These are phyloP conservation scores for Mellilla xanthometata DNA, from an alignment of 2,888 invertebrate species.

Conservation along the genomic window DNA sequence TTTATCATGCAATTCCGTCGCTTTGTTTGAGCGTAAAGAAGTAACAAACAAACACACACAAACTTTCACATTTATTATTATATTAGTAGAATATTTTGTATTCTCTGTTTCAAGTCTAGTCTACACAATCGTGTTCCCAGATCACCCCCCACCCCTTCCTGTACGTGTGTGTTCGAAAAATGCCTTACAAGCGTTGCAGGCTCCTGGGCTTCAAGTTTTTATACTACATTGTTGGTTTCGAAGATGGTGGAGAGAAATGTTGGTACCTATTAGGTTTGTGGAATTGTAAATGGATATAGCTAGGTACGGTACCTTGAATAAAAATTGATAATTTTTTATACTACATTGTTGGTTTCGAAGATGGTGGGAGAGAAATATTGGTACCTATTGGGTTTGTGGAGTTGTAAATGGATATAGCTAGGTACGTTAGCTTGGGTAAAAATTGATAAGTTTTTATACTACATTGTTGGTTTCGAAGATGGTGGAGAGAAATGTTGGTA, in stretches of 20 bases:
- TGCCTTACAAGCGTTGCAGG: constrained; percentile 70
- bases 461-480: constrained; percentile 30
- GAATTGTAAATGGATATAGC: too few relatives aligned
- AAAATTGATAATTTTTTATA: constrained; percentile 66
- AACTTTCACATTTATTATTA: too few relatives aligned
- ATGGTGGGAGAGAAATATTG: constrained; percentile 34
- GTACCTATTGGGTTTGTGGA: neutral
- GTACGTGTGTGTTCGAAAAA: constrained; percentile 78
- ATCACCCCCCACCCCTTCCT: constrained; percentile 50
- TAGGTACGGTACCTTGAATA: too few relatives aligned
- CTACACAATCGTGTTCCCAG: constrained; percentile 67
- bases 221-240: constrained; percentile 37
- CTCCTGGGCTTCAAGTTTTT: constrained; percentile 59
- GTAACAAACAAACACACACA: too few relatives aligned
- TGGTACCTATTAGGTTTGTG: neutral
- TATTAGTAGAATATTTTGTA: too few relatives aligned
- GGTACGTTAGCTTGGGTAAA: too few relatives aligned
- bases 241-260: constrained; percentile 35
- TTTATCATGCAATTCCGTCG: too few relatives aligned
- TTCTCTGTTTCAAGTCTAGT: constrained; percentile 35
- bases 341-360: constrained; percentile 32
- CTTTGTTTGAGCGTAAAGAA: too few relatives aligned
- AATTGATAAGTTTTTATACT: constrained; percentile 63
- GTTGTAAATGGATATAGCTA: too few relatives aligned
- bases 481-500: constrained; percentile 33